phyloP scores from a whole-genome alignment of 2,113 vertebrate species.

The Periophthalmus modestus region DNA sequence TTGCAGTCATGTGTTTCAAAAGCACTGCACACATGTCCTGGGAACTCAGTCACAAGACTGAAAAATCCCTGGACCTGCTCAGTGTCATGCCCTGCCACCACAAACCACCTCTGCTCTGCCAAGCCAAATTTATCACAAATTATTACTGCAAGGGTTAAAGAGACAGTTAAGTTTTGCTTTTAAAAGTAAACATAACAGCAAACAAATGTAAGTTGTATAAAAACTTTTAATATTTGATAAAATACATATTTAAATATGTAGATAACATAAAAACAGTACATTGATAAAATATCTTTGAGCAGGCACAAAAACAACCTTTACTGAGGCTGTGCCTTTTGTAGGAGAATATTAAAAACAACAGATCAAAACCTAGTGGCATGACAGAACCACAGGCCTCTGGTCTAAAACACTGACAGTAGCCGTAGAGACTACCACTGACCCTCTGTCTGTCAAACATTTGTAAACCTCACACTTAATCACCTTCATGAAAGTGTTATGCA shows the following conservation, averaged over 20 bases:
- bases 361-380: constrained; percentile 43
- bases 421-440: neutral
- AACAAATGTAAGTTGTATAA: constrained; percentile 55
- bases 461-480: constrained; percentile 41
- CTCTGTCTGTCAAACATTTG: constrained; percentile 24
- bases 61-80: constrained; percentile 51
- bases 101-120: neutral
- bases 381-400: constrained; percentile 23
- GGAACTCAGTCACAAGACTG: constrained; percentile 47
- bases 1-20: constrained; percentile 17
- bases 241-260: constrained; percentile 75
- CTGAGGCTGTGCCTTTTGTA: constrained; percentile 56
- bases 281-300: constrained; percentile 62
- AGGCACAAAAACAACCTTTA: constrained; percentile 39
- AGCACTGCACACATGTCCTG: constrained; percentile 26
- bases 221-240: constrained; percentile 74
- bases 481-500: constrained; percentile 22
- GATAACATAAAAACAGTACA: constrained; percentile 58
- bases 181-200: neutral
- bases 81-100: constrained; percentile 3
- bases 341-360: constrained; percentile 37
- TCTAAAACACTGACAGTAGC: constrained; percentile 12
- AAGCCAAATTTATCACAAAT: constrained; percentile 29
- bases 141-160: constrained; percentile 14
- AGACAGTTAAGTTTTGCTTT: constrained; percentile 14